Base-by-base conservation (phyloP, 2,888 invertebrate species). In the Steinernema carpocapsae region DNA sequence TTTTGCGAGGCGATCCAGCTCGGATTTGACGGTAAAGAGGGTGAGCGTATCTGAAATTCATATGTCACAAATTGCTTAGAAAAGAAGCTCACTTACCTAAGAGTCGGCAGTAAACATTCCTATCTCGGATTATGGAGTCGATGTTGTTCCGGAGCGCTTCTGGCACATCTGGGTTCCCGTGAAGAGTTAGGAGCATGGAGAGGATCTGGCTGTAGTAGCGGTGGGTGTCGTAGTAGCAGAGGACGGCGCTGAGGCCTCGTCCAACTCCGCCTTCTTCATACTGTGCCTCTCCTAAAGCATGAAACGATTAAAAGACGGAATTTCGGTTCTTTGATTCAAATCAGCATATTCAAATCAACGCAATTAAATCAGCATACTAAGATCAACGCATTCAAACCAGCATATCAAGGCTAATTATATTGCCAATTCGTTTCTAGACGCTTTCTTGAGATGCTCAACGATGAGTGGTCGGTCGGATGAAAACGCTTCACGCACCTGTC, bases 221-320 rank as follows among this genome's bases (percentile, higher is more conserved):
- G 51, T 83, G 83, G 26, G 80, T 78, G 70, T 83, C 82, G 75
- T 83, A 83, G 64, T 83, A 83, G 74, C 83, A 83, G n/a, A 81
- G 75, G 14, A 83, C 82, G 10, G 82, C 80, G 29, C 80, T 74
- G 10, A 83, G 76, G 10, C 82, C 82, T 42, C 83, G 74, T 26
- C 77, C 75, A 6, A 83, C 26, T 32, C 79, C 77, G 32, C 80
- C 83, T 64, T 82, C 77, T n/a, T 78, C 74, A 29, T 71, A 72
- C 64, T 83, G 82, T 7, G 80, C 73, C 72, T 83, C 83, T 46
- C 82, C 80, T 80, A 32, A 73, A 79, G 42, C 19, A 37, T 19
- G 17, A 64, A 19, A 24, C 1, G 14, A 72, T 64, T n/a, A 32
- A 1, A 46, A n/a, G n/a, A n/a, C n/a, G n/a, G n/a, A n/a, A n/a